phyloP scores from a whole-genome alignment of 2,113 vertebrate genomes.

The Machaerirhynchus nigripectus region DNA sequence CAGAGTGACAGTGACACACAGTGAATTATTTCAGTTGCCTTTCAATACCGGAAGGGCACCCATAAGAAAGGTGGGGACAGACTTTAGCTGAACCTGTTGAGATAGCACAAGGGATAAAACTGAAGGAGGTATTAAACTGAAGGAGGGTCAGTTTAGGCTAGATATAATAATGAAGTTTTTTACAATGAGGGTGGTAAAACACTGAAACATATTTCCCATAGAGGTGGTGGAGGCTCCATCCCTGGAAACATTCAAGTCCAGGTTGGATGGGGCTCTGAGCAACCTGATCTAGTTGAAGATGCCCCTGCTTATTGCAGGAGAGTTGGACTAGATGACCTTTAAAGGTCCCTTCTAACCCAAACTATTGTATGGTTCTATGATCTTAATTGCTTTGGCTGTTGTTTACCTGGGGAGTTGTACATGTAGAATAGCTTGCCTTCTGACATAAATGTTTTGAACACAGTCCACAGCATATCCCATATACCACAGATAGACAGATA shows the following conservation, averaged over 20 bases:
- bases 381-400: not conserved
- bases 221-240: no score
- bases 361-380: not conserved
- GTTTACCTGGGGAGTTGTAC: not conserved
- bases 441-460: not conserved
- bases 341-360: not conserved
- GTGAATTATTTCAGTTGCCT: not conserved
- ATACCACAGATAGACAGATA: not conserved
- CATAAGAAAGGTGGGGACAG: not conserved
- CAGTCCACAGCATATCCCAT: rapidly evolving
- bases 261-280: not conserved
- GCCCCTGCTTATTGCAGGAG: not conserved
- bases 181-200: not conserved
- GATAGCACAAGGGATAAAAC: not conserved
- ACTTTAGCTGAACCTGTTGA: not conserved
- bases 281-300: not conserved
- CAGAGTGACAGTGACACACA: not conserved
- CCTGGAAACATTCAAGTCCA: not conserved
- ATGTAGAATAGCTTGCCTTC: not conserved
- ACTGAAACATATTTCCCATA: not conserved
- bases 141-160: not conserved
- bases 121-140: not conserved
- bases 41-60: not conserved
- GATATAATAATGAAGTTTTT: not conserved
- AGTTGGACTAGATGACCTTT: not conserved